These are phyloP conservation scores for Crossoptilon crossoptilon DNA, from an alignment of 2,797 vertebrate species.

Conservation along the genomic window DNA sequence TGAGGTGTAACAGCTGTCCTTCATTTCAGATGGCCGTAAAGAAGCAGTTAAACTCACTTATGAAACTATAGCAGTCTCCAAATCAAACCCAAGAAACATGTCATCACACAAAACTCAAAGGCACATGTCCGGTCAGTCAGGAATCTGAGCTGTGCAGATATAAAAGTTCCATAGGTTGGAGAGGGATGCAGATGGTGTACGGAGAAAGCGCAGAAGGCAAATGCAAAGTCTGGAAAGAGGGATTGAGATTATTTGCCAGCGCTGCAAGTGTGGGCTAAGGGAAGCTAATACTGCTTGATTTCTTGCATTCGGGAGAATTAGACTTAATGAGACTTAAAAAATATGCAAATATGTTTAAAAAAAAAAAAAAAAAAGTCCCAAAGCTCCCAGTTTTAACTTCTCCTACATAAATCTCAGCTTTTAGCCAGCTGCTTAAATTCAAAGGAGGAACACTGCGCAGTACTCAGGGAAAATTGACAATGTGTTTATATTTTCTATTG, in stretches of 20 bases:
- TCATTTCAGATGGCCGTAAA: conserved; percentile 19
- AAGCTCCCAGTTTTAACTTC: not conserved
- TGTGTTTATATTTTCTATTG: not conserved
- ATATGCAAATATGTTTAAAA: not conserved
- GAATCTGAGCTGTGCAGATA: not conserved
- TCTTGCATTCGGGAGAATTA: not conserved
- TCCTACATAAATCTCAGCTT: not conserved
- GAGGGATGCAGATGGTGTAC: not conserved
- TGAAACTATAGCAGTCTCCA: conserved; percentile 55
- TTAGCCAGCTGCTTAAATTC: not conserved
- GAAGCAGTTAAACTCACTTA: conserved; percentile 37
- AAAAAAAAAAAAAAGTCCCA: not conserved
- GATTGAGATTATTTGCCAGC: not conserved
- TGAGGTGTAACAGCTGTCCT: conserved; percentile 41
- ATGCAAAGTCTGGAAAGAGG: not conserved
- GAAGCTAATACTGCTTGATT: not conserved
- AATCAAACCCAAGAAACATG: conserved; percentile 45
- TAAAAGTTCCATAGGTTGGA: not conserved
- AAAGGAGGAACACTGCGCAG: not conserved
- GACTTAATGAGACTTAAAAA: not conserved
- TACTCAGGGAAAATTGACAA: not conserved
- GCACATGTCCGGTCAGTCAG: not conserved
- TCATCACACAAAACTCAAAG: conserved; percentile 30
- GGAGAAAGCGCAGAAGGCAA: not conserved
- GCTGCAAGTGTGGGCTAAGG: not conserved